phyloP scores from a whole-genome alignment of 2,113 vertebrate species.

The Anas platyrhynchos region DNA sequence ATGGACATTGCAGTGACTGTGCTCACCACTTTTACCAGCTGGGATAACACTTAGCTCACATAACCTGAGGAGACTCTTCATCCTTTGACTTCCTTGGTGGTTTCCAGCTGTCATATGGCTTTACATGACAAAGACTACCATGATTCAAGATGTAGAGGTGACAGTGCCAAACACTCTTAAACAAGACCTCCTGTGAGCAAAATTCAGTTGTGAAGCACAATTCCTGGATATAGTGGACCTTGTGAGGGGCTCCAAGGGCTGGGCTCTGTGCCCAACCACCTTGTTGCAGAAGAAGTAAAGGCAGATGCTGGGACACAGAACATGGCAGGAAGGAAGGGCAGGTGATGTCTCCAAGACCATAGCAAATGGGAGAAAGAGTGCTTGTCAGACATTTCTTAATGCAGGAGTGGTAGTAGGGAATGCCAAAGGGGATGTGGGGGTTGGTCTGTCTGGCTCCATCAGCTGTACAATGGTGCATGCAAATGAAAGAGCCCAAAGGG shows the following conservation, averaged over 20 bases:
- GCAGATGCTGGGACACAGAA: neutral
- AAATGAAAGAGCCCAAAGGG: neutral
- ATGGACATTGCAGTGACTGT: neutral
- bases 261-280: neutral
- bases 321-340: neutral
- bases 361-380: neutral
- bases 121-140: neutral
- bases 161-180: neutral
- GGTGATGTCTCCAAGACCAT: neutral
- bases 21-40: neutral
- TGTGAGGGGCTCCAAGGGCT: neutral
- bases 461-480: neutral
- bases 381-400: neutral
- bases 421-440: neutral
- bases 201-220: neutral
- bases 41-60: rapidly evolving
- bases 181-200: neutral
- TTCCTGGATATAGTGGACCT: neutral
- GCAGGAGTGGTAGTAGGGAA: neutral
- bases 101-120: neutral
- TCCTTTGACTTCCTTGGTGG: neutral
- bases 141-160: neutral
- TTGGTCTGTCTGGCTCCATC: neutral
- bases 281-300: neutral
- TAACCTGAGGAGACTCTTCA: neutral